Conservation (phyloP, 2,797 vertebrate genomes). For the Sciurus carolinensis region DNA sequence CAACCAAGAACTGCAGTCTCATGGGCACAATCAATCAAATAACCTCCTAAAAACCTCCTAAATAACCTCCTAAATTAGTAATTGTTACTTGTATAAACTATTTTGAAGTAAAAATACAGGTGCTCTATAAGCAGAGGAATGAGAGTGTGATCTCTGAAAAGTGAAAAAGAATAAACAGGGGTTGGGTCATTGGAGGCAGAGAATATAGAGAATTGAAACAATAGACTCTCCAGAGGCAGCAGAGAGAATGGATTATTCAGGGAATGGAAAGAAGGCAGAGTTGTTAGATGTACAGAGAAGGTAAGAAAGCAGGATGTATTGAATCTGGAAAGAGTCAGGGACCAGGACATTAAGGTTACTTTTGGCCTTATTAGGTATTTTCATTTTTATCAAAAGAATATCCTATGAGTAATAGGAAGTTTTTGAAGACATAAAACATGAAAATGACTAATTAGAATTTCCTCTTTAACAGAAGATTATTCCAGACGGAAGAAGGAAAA, state of each 20-base stretch:
- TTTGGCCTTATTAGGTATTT: not conserved
- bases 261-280: not conserved
- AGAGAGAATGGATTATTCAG: not conserved
- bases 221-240: not conserved
- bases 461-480: not conserved
- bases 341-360: not conserved
- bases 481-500: not conserved
- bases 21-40: not conserved
- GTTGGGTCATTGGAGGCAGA: not conserved
- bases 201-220: not conserved
- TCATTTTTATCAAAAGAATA: not conserved
- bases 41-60: not conserved
- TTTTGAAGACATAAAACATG: not conserved
- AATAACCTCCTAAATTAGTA: not conserved
- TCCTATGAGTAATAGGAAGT: not conserved
- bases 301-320: not conserved
- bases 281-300: not conserved
- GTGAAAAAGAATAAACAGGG: not conserved
- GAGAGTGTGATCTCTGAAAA: not conserved
- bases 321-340: not conserved
- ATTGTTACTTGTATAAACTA: not conserved
- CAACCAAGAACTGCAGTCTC: not conserved
- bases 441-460: conserved; percentile 34
- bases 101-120: not conserved
- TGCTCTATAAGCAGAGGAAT: not conserved